Evolutionary conservation across 1,140 invertebrate genomes (phyloP), one percentile per base, ranked within the genome.

Genomic region (Hyposmocoma kahamanoa): DNA sequence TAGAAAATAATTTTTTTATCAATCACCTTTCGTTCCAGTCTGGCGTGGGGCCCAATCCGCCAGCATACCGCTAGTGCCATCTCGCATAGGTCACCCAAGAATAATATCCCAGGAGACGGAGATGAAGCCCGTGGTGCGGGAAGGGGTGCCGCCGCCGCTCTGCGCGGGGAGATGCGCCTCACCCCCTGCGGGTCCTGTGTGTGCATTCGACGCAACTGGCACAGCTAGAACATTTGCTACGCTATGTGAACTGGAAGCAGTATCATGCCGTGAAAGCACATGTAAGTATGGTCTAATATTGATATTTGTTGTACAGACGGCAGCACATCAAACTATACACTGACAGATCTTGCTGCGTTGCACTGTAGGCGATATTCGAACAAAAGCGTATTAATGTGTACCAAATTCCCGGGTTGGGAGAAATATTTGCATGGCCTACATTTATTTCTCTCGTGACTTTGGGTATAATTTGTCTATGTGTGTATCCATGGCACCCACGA

Each of bases 171-270:
- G 72, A 21, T 82, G 82, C 50, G 80, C 65, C 21, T 62, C 84
- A 3, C 67, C 84, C 0, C 73, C 84, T 3, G 72, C 75, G 0
- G 88, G 87, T 0, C 87, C 88, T 0, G 83, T 89, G 0, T 89
- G 88, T 54, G 87, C 83, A 0, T 87, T 89, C 22, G 87, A 88
- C 56, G 87, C 81, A 0, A 63, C 83, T 0, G 88, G 88, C 13
- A 75, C 85, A 0, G 85, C 86, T 9, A 52, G 75, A 46, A 88
- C 87, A 1, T 89, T 89, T 53, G 82, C 83, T n/a, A 88, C 85
- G 8, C 48, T 87, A 8, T 89, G 88, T 46, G 84, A 88, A 52
- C 68, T 88, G 3, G 85, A 86, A 39, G 72, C 86, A 15, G 85
- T 76, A 0, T 87, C 84, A 17, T 89, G 88, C 63, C 81, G 80